Conservation (phyloP, 2,113 vertebrate species). For the Chaetodon auriga region DNA sequence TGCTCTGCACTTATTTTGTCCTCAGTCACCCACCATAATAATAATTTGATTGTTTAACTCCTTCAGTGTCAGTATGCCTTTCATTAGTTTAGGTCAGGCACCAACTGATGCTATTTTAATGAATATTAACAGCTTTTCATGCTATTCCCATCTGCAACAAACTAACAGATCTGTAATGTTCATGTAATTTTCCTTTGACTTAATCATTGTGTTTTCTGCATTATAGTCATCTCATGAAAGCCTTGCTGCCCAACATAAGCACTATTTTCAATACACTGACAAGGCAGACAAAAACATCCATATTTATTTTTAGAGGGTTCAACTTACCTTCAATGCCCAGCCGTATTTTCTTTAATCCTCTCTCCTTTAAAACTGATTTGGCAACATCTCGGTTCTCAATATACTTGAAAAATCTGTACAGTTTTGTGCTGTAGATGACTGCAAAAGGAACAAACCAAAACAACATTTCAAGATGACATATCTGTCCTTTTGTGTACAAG, state of each 20-base stretch:
- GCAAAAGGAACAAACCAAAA: slow-evolving; percentile 61
- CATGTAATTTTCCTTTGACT: background rate
- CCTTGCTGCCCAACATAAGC: background rate
- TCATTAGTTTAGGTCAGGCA: background rate
- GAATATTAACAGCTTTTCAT: background rate
- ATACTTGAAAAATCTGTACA: slow-evolving; percentile 99
- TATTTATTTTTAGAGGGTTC: background rate
- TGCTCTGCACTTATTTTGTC: background rate
- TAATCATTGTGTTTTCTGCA: background rate
- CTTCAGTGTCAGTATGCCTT: background rate
- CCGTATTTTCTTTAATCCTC: slow-evolving; percentile 98
- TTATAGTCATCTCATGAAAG: background rate
- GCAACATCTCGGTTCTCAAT: slow-evolving; percentile 99
- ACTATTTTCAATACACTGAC: background rate
- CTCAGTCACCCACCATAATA: background rate
- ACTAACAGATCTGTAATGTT: background rate
- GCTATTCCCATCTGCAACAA: background rate
- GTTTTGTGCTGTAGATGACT: slow-evolving; percentile 99
- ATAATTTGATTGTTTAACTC: background rate
- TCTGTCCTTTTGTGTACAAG: background rate
- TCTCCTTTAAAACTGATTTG: slow-evolving; percentile 97
- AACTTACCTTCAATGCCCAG: slow-evolving; percentile 97
- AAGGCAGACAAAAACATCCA: background rate
- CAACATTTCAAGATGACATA: background rate
- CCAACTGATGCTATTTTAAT: background rate